Evolutionary conservation across 2,113 vertebrate genomes (phyloP).

Genomic region (Anthoscopus minutus): DNA sequence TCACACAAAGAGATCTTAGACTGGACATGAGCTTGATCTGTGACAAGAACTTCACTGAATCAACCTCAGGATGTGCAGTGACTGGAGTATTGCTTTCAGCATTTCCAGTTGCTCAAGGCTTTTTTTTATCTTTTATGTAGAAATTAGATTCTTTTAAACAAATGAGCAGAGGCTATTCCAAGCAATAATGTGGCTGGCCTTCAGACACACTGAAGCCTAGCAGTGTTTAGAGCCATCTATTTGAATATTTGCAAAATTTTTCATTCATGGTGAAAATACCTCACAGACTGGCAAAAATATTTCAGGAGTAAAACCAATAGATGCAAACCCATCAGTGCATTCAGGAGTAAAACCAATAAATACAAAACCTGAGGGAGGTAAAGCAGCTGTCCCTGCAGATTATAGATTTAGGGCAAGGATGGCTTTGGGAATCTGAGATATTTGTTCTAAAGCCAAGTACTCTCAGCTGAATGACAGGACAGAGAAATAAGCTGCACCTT

Average conservation of each 20-base stretch:
- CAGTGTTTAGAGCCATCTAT: neutral
- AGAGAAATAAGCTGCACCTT: neutral
- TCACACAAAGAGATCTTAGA: neutral
- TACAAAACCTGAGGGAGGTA: neutral
- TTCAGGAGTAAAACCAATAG: neutral
- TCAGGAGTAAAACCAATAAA: neutral
- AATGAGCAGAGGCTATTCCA: neutral
- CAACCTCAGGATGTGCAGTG: neutral
- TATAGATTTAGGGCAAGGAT: neutral
- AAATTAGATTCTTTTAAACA: neutral
- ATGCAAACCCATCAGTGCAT: neutral
- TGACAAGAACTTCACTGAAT: neutral
- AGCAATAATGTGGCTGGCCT: neutral
- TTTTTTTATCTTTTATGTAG: neutral
- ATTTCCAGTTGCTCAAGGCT: neutral
- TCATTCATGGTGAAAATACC: neutral
- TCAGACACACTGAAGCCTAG: neutral
- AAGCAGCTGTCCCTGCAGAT: neutral
- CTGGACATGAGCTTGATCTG: neutral
- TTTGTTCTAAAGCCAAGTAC: neutral
- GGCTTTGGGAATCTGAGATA: neutral
- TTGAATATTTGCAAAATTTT: neutral
- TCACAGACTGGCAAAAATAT: neutral
- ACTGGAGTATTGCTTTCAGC: neutral
- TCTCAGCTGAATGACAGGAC: neutral